These are phyloP conservation scores for Hypothenemus hampei DNA, from an alignment of 1,140 invertebrate species.

Conservation along the genomic window DNA sequence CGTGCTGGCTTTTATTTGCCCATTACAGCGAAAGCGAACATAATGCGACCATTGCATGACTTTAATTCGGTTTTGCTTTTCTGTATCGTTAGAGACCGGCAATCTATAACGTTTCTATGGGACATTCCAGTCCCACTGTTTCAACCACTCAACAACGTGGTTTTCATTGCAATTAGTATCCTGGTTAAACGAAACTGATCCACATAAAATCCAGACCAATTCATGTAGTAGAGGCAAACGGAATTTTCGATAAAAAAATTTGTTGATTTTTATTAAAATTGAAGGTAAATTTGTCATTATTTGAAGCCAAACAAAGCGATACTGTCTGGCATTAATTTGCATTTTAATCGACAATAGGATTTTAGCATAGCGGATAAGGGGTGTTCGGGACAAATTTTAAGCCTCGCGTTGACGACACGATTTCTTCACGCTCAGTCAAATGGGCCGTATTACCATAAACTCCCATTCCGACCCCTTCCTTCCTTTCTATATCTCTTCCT, in stretches of 20 bases:
- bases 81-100: constrained; percentile 5
- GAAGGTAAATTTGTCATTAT: too few species aligned
- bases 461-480: too few species aligned
- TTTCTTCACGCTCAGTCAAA: constrained; percentile 15
- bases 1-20: constrained; percentile 16
- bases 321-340: constrained; percentile 2
- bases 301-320: too few species aligned
- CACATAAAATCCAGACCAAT: too few species aligned
- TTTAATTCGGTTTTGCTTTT: constrained; percentile 10
- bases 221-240: too few species aligned
- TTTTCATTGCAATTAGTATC: neutral
- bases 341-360: constrained; percentile 13
- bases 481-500: too few species aligned
- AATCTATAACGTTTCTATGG: too few species aligned
- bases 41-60: constrained; percentile 17
- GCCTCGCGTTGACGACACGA: constrained; percentile 12
- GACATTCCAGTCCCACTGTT: neutral
- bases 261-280: too few species aligned
- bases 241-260: too few species aligned
- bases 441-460: constrained; percentile 14
- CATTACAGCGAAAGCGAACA: constrained; percentile 7
- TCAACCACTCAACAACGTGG: too few species aligned
- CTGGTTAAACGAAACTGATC: too few species aligned
- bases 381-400: constrained; percentile 11
- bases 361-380: constrained; percentile 3